Evolutionary conservation across 2,113 vertebrate genomes (phyloP).

Genomic region (Macheiramphus alcinus): DNA sequence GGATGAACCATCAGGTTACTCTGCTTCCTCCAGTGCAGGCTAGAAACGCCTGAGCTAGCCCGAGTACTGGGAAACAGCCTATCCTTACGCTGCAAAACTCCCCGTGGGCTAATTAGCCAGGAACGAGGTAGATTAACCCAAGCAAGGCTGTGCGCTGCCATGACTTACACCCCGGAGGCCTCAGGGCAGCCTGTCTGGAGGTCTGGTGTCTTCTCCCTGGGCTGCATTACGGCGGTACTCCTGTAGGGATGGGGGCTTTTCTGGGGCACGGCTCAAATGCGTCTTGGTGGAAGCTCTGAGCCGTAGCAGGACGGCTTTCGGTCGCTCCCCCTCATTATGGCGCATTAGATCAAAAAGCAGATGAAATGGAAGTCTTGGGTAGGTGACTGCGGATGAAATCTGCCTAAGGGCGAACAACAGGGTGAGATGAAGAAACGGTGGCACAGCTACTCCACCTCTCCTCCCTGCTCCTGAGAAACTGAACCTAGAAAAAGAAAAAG

Average conservation of each 20-base stretch:
- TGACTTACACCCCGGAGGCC: accelerated
- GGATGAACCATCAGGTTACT: background rate
- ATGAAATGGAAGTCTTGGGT: background rate
- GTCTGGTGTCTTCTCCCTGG: background rate
- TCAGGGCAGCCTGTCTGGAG: background rate
- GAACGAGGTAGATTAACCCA: background rate
- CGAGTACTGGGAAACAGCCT: background rate
- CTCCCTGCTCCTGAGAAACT: background rate
- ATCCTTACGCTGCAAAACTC: background rate
- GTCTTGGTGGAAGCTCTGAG: background rate
- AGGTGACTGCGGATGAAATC: background rate
- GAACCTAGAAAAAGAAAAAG: background rate
- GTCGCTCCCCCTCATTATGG: background rate
- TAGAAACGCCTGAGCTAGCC: background rate
- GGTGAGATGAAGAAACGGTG: accelerated
- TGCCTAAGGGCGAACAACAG: accelerated
- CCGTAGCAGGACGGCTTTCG: accelerated
- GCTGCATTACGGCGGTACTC: accelerated
- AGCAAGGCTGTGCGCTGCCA: background rate
- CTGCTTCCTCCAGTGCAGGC: accelerated
- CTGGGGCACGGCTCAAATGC: accelerated
- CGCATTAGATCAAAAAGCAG: background rate
- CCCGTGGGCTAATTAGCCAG: background rate
- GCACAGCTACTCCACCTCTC: background rate
- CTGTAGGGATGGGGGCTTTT: background rate